phyloP scores from a whole-genome alignment of 2,797 vertebrate genomes.

The Adelosebastes latens region DNA sequence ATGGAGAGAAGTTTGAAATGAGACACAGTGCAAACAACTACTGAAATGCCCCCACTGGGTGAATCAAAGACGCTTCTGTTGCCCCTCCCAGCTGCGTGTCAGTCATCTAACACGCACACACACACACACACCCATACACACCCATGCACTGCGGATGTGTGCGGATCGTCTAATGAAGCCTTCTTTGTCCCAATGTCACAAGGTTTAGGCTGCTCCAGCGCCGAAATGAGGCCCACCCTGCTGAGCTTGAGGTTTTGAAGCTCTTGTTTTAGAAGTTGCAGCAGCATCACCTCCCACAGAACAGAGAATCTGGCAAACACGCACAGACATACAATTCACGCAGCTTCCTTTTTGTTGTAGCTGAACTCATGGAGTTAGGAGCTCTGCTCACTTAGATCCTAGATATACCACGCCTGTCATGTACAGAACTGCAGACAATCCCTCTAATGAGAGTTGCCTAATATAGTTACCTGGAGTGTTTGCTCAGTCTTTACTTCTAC shows the following conservation, averaged over 20 bases:
- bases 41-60: conserved; percentile 57
- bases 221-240: conserved; percentile 67
- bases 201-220: conserved; percentile 54
- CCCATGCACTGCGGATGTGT: conserved; percentile 22
- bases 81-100: conserved; percentile 67
- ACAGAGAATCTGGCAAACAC: conserved; percentile 59
- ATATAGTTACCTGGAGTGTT: conserved; percentile 68
- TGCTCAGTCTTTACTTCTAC: conserved; percentile 52
- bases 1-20: conserved; percentile 30
- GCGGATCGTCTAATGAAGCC: conserved; percentile 65
- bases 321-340: conserved; percentile 32
- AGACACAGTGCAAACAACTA: conserved; percentile 33
- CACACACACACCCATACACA: conserved; percentile 6
- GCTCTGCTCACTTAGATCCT: conserved; percentile 52
- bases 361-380: conserved; percentile 54
- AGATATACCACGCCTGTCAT: conserved; percentile 33
- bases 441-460: conserved; percentile 70
- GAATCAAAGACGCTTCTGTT: conserved; percentile 68
- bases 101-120: conserved; percentile 46
- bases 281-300: conserved; percentile 65
- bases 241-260: conserved; percentile 73
- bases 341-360: conserved; percentile 38
- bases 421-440: conserved; percentile 47
- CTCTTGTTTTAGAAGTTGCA: conserved; percentile 62
- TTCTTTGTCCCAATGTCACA: conserved; percentile 64